A percentile compares a stretch with the other conserved stretches of the same genome.
These are phyloP conservation scores for Agrotis ipsilon DNA, from an alignment of 2,888 invertebrate species.

Conservation along the genomic window DNA sequence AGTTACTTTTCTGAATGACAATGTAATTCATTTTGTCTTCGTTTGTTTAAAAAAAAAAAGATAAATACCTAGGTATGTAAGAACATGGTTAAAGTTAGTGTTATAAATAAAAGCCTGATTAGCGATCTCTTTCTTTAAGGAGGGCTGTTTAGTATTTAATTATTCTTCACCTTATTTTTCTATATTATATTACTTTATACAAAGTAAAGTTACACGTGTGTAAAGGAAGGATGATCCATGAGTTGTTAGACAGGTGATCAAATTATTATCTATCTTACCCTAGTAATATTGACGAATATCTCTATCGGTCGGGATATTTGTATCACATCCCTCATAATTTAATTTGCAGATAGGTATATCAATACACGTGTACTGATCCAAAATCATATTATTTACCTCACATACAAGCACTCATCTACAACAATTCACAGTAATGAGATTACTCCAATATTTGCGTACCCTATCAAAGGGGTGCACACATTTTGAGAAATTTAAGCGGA, in stretches of 20 bases:
- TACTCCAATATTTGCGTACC: conserved; percentile 74
- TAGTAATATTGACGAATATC: background rate
- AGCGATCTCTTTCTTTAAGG: no score
- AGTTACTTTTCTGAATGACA: conserved; percentile 29
- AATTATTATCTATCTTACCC: no score
- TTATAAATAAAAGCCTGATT: background rate
- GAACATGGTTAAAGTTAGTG: background rate
- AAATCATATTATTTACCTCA: conserved; percentile 48
- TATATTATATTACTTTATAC: no score
- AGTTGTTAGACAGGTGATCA: no score
- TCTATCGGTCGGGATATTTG: background rate
- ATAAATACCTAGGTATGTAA: no score
- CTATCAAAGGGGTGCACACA: conserved; percentile 71
- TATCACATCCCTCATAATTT: conserved; percentile 13
- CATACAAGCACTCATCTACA: conserved; percentile 49
- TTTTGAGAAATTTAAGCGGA: conserved; percentile 84
- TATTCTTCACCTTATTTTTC: no score
- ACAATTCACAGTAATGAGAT: conserved; percentile 74
- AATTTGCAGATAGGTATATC: conserved; percentile 19
- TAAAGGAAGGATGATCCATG: no score
- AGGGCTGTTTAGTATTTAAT: no score
- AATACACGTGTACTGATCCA: conserved; percentile 13
- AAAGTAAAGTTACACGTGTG: no score
- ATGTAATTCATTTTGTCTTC: conserved; percentile 15
- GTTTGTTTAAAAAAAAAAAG: background rate